These are phyloP conservation scores for Malurus melanocephalus DNA, from an alignment of 2,113 vertebrate species.

Conservation along the genomic window DNA sequence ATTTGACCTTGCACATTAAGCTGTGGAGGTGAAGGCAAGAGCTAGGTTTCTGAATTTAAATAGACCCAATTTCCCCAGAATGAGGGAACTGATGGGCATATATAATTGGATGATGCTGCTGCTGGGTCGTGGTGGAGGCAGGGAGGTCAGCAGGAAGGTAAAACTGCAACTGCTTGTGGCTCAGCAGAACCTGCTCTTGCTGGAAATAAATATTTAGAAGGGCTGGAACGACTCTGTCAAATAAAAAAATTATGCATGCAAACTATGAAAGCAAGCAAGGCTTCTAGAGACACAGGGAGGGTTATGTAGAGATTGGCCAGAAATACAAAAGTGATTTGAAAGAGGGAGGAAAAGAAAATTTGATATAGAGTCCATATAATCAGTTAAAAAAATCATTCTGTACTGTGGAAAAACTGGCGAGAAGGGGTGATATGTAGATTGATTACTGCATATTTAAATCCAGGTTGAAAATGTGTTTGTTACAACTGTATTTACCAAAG, in stretches of 20 bases:
- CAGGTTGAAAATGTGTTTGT: neutral
- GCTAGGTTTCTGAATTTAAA: constrained; percentile 37
- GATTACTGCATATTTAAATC: neutral
- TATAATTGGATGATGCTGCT: constrained; percentile 46
- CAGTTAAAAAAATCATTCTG: neutral
- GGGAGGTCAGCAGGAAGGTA: constrained; percentile 3
- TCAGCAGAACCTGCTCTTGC: neutral
- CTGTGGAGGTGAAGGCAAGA: constrained; percentile 21
- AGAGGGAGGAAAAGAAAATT: neutral
- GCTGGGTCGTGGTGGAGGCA: neutral
- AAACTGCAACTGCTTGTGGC: neutral
- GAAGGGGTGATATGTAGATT: neutral
- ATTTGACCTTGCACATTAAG: constrained; percentile 20
- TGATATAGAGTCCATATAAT: neutral
- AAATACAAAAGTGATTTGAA: neutral
- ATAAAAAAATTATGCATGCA: neutral
- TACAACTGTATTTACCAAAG: neutral
- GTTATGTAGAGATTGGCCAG: neutral
- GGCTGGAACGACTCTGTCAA: neutral
- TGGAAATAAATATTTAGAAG: constrained; percentile 40
- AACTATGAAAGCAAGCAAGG: neutral
- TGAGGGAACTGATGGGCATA: constrained; percentile 8
- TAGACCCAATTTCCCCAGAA: neutral
- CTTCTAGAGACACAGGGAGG: neutral
- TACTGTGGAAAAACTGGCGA: neutral